A percentile compares a stretch with the other conserved stretches of the same genome.
These are phyloP conservation scores for Coelopa frigida DNA, from an alignment of 1,140 invertebrate species.

Conservation along the genomic window DNA sequence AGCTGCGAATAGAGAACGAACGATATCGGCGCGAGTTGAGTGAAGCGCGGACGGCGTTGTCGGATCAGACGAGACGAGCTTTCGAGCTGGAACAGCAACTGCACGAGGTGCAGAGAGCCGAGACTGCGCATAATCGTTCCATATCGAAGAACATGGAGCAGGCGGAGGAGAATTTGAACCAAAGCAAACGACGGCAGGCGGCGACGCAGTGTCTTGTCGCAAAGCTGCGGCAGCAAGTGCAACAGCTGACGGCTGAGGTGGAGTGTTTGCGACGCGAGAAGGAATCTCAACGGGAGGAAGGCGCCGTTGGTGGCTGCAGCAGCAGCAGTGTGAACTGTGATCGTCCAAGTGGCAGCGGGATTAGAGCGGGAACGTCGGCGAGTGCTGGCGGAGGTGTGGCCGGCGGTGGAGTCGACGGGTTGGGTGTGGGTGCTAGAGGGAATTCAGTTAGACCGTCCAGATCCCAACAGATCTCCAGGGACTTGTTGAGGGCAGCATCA, in stretches of 20 bases:
- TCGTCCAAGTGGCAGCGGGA: slow-evolving; percentile 14
- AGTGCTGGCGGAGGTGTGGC: slow-evolving; percentile 37
- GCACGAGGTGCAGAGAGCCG: slow-evolving; percentile 46
- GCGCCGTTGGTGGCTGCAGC: slow-evolving; percentile 25
- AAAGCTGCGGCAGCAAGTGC: slow-evolving; percentile 53
- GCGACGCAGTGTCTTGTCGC: slow-evolving; percentile 50
- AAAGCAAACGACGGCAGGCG: slow-evolving; percentile 50
- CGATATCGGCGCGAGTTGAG: slow-evolving; percentile 52
- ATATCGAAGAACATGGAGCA: slow-evolving; percentile 52
- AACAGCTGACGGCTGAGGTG: slow-evolving; percentile 47
- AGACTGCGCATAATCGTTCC: no score
- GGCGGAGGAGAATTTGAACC: slow-evolving; percentile 53
- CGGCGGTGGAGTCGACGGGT: neutral
- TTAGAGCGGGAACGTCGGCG: slow-evolving; percentile 23
- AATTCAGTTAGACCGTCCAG: slow-evolving; percentile 21
- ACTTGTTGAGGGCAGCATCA: slow-evolving; percentile 54
- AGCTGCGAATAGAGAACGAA: slow-evolving; percentile 52
- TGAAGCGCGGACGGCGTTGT: slow-evolving; percentile 47
- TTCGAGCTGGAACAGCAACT: slow-evolving; percentile 51
- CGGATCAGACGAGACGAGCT: slow-evolving; percentile 48
- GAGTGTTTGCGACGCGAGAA: slow-evolving; percentile 45
- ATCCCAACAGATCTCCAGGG: slow-evolving; percentile 41
- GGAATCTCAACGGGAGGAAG: slow-evolving; percentile 37
- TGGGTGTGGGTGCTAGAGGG: neutral
- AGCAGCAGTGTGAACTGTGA: slow-evolving; percentile 26